These are phyloP conservation scores for Phallusia fumigata DNA, from an alignment of 23 tunicate genomes.

Conservation along the genomic window DNA sequence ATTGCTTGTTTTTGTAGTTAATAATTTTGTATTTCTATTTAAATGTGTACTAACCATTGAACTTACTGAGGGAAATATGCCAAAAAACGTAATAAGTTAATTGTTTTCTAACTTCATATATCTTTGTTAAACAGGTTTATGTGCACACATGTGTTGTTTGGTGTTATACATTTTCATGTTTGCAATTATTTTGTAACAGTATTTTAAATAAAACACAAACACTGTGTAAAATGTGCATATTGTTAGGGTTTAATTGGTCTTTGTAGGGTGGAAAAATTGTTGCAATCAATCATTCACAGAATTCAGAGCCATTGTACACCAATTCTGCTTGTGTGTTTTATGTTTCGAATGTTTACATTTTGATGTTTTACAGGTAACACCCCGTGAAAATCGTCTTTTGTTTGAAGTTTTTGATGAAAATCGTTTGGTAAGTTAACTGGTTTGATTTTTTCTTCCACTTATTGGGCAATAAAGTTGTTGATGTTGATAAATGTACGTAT, in stretches of 20 bases:
- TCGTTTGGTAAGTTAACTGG: constrained; percentile 59
- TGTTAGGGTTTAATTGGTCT: not conserved
- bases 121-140: not conserved
- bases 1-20: not conserved
- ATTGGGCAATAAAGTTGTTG: not conserved
- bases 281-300: not conserved
- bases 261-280: not conserved
- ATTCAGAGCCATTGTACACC: not conserved
- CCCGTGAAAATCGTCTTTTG: constrained; percentile 61
- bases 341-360: not conserved
- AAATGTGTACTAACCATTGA: no score
- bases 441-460: not conserved
- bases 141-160: not conserved
- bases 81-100: no score
- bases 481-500: no score
- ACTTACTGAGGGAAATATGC: no score
- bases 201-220: not conserved
- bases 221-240: not conserved
- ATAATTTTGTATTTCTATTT: not conserved
- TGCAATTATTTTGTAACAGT: not conserved
- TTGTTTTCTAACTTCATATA: no score
- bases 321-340: not conserved
- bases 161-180: not conserved
- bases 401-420: constrained; percentile 94
- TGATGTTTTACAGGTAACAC: constrained; percentile 51